Base-by-base conservation (phyloP, 1,140 invertebrate species). In the Acyrthosiphon pisum region DNA sequence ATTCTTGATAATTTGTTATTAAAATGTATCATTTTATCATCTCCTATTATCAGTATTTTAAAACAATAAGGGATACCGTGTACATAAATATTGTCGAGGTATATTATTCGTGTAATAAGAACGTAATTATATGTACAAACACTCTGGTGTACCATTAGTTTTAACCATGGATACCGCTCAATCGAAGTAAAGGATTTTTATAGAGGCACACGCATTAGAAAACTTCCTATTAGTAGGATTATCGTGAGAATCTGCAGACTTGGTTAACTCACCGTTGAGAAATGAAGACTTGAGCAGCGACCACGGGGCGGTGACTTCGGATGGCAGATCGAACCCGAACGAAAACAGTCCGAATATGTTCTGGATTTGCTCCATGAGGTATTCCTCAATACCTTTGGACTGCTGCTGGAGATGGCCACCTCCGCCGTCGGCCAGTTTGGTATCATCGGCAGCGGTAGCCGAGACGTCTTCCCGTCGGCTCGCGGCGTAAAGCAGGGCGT, bases 331-430 rank as follows among this genome's bases (percentile, higher is more conserved):
- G 35, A 92, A 92, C 1, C 48, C 91, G 11, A 92, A 92, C 44
- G 91, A 92, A 35, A 92, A 92, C 76, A 92, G 1, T 37, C 76
- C 46, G 9, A 92, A 41, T 7, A 92, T 35, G 30, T 92, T 92
- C 48, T 84, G 81, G 3, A 92, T 50, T 46, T 92, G 91, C 50
- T 81, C 68, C 0, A 92, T 18, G 6, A 92, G 35, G 11, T 92
- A 92, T 3, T 50, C 76, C 18, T 92, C 91, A 48, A 84, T 92
- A 20, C 91, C 48, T 84, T 92, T 92, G 30, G 91, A 83, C 91
- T 92, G 83, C 41, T 84, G 44, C 44, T 88, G 83, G 22, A 84
- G 44, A 20, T 18, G 26, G 9, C 86, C 11, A 44, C 84, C 44
- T 8, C 22, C 35, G 30, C 44, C 30, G 46, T 48, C 60, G 14